Evolutionary conservation across 2,888 invertebrate species (phyloP), one percentile per base, ranked within the genome.

Genomic region (Dioctria rufipes): DNA sequence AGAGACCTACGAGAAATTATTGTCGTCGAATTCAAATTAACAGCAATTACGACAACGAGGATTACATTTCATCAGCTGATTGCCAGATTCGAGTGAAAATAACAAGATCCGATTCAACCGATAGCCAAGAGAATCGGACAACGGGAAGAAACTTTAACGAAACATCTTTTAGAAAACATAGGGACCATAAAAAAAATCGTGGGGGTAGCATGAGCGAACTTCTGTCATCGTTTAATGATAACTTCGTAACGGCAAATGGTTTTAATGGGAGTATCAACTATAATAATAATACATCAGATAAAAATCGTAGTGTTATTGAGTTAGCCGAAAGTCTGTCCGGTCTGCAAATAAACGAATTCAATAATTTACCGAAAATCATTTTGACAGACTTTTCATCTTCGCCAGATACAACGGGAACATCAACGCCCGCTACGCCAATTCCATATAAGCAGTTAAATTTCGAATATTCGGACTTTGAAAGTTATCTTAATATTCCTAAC

Each of bases 1-100:
- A 81, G 65, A 82, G 79, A 61, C 81, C 79, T 69, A 61, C 71
- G 37, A 67, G 73, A 13, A 81, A 81, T 71, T 67, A 78, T 69
- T 78, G 69, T 61, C 78, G 80, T 78, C 51, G 25, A 9, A 39
- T 43, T 25, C 11, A 61, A 6, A 8, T 42, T 11, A 4, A 5
- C 51, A 61, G 58, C n/a, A 54, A 54, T 54, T 51, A 61, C 49
- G 13, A 43, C 25, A 58, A 67, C 13, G 63, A 69, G 8, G 69
- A 67, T 4, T 37, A 43, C 42, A 0, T 46, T 37, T 46, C 63
- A 37, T n/a, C 39, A 40, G 43, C 5, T n/a, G 67, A 54, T 80
- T 85, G 84, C 80, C 84, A 84, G 13, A 88, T 88, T 80, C 83
- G 86, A 49, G 87, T 88, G 6, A 85, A 86, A 77, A 88, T 88